Percentiles rank a stretch among this genome's conserved stretches.
These are phyloP conservation scores for Hyles euphorbiae DNA, from an alignment of 1,140 invertebrate species.

Conservation along the genomic window DNA sequence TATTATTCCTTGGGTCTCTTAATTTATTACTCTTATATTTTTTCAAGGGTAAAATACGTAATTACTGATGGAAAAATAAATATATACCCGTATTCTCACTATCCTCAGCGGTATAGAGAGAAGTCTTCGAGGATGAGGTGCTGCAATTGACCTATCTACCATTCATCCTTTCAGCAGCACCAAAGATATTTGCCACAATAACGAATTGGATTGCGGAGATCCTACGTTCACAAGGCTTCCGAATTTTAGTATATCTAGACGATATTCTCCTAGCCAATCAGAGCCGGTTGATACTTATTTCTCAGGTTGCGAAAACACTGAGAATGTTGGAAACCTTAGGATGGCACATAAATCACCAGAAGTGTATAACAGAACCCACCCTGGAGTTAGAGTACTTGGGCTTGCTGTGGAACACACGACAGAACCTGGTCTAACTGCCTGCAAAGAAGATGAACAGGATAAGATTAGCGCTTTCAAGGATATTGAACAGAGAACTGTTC, in stretches of 20 bases:
- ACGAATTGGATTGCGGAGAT: slow-evolving; percentile 31
- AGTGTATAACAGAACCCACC: slow-evolving; percentile 22
- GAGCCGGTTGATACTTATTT: neutral
- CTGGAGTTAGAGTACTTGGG: slow-evolving; percentile 35
- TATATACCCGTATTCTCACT: too few species aligned
- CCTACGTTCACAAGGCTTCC: slow-evolving; percentile 20
- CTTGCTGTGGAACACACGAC: slow-evolving; percentile 21
- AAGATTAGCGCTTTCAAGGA: slow-evolving; percentile 18
- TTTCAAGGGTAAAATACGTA: too few species aligned
- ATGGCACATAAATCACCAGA: slow-evolving; percentile 38
- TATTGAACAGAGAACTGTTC: slow-evolving; percentile 15
- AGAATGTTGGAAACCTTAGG: slow-evolving; percentile 23
- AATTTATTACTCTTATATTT: too few species aligned
- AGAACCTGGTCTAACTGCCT: neutral
- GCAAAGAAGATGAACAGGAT: slow-evolving; percentile 16
- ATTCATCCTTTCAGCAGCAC: slow-evolving; percentile 26
- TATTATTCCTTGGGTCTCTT: too few species aligned
- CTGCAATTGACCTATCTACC: slow-evolving; percentile 19
- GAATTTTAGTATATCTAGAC: slow-evolving; percentile 35
- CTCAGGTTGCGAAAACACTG: slow-evolving; percentile 21
- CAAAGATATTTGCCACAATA: slow-evolving; percentile 23
- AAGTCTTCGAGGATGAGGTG: too few species aligned
- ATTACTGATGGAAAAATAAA: too few species aligned
- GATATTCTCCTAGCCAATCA: slow-evolving; percentile 26
- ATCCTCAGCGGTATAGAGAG: too few species aligned